A percentile compares a stretch with the other conserved stretches of the same genome.
These are phyloP conservation scores for Leptinotarsa juncta DNA, from an alignment of 2,888 invertebrate genomes.

Conservation along the genomic window DNA sequence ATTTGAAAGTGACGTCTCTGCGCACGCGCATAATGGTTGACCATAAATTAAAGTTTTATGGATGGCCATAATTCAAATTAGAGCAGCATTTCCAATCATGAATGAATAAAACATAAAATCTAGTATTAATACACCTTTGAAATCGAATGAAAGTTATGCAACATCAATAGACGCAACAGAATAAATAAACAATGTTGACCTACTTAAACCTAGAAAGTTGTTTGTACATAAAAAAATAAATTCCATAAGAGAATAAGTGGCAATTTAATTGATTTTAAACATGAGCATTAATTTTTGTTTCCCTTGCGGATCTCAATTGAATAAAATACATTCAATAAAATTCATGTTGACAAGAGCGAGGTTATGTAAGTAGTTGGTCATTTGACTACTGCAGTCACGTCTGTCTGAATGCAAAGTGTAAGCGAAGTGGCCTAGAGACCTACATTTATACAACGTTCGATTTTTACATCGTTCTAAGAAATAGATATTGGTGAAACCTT, in stretches of 20 bases:
- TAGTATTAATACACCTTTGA: slow-evolving; percentile 46
- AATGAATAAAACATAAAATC: slow-evolving; percentile 47
- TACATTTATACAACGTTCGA: slow-evolving; percentile 81
- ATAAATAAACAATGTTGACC: slow-evolving; percentile 60
- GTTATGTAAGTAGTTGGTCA: slow-evolving; percentile 74
- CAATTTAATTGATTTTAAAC: not conserved
- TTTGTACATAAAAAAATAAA: slow-evolving; percentile 40
- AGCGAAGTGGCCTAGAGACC: slow-evolving; percentile 91
- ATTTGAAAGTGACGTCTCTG: slow-evolving; percentile 38
- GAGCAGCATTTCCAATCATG: slow-evolving; percentile 39
- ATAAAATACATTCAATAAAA: not conserved
- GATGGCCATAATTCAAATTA: slow-evolving; percentile 36
- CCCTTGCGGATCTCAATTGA: not conserved
- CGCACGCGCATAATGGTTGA: slow-evolving; percentile 41
- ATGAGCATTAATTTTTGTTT: not conserved
- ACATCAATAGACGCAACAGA: slow-evolving; percentile 54
- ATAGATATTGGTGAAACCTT: slow-evolving; percentile 66
- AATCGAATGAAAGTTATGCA: slow-evolving; percentile 54
- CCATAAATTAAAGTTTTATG: slow-evolving; percentile 15
- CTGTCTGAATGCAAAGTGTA: slow-evolving; percentile 84
- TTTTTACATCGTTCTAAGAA: slow-evolving; percentile 69
- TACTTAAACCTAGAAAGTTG: slow-evolving; percentile 60
- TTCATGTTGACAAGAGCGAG: slow-evolving; percentile 47
- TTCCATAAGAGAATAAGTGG: slow-evolving; percentile 6
- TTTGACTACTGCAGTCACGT: slow-evolving; percentile 78